Evolutionary conservation across 2,113 vertebrate species (phyloP).

Genomic region (Tamias sibiricus): DNA sequence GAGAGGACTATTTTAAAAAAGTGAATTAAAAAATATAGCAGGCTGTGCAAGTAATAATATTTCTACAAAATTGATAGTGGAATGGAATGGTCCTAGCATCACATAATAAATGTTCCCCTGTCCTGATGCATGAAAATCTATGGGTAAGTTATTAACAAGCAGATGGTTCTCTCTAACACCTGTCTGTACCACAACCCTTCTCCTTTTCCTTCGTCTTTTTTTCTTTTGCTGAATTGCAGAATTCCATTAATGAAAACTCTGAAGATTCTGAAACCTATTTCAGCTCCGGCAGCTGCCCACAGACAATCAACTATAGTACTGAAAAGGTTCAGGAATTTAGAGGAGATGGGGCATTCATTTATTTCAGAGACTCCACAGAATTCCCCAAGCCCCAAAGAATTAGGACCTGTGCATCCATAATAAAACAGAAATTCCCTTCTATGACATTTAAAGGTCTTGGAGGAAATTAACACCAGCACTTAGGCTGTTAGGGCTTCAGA

Average conservation of each 20-base stretch:
- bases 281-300: not conserved
- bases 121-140: slow-evolving; percentile 58
- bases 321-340: not conserved
- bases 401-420: not conserved
- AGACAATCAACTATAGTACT: not conserved
- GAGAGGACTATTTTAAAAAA: slow-evolving; percentile 44
- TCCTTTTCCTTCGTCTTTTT: not conserved
- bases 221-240: slow-evolving; percentile 64
- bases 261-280: slow-evolving; percentile 64
- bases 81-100: not conserved
- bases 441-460: slow-evolving; percentile 65
- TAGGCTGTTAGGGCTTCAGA: slow-evolving; percentile 1
- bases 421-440: slow-evolving; percentile 58
- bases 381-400: not conserved
- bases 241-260: slow-evolving; percentile 77
- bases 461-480: slow-evolving; percentile 60
- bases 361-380: not conserved
- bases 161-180: slow-evolving; percentile 74
- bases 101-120: slow-evolving; percentile 37
- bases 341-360: not conserved
- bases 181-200: slow-evolving; percentile 30
- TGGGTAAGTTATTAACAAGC: slow-evolving; percentile 69
- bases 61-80: slow-evolving; percentile 60
- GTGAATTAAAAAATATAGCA: slow-evolving; percentile 70
- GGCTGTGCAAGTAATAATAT: slow-evolving; percentile 64